phyloP scores from a whole-genome alignment of 2,888 invertebrate genomes.

The Spisula subtruncata region DNA sequence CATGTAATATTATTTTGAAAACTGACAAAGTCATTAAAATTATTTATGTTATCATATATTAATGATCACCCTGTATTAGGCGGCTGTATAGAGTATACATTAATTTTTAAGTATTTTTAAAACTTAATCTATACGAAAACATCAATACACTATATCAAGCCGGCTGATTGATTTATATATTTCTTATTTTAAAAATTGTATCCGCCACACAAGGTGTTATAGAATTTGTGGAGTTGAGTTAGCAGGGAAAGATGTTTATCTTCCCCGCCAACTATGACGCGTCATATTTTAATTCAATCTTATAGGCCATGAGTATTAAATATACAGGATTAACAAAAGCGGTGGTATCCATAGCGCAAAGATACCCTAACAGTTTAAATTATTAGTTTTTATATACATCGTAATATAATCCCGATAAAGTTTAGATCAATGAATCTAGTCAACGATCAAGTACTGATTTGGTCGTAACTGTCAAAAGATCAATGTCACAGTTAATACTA shows the following conservation, averaged over 20 bases:
- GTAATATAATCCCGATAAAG: neutral
- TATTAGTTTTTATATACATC: neutral
- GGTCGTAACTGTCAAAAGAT: neutral
- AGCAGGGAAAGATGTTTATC: neutral
- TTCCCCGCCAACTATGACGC: neutral
- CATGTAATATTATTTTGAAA: too few relatives aligned
- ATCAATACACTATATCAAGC: too few relatives aligned
- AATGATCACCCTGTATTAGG: too few relatives aligned
- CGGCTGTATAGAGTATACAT: too few relatives aligned
- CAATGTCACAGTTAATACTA: neutral
- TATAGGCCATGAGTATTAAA: neutral
- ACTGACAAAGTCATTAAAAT: too few relatives aligned
- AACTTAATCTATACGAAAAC: too few relatives aligned
- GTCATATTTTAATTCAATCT: conserved; percentile 7
- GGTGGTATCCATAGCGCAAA: neutral
- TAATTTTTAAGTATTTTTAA: too few relatives aligned
- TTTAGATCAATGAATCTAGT: conserved; percentile 4
- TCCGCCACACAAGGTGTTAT: neutral
- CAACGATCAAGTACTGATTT: neutral
- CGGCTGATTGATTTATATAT: neutral
- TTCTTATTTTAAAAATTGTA: neutral
- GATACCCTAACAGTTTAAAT: neutral
- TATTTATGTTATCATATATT: too few relatives aligned
- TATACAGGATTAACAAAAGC: neutral
- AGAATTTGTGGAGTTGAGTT: neutral